A percentile compares a stretch with the other conserved stretches of the same genome.
Evolutionary conservation across 1,140 invertebrate species (phyloP).

Genomic region (Hypsibius dujardini): DNA sequence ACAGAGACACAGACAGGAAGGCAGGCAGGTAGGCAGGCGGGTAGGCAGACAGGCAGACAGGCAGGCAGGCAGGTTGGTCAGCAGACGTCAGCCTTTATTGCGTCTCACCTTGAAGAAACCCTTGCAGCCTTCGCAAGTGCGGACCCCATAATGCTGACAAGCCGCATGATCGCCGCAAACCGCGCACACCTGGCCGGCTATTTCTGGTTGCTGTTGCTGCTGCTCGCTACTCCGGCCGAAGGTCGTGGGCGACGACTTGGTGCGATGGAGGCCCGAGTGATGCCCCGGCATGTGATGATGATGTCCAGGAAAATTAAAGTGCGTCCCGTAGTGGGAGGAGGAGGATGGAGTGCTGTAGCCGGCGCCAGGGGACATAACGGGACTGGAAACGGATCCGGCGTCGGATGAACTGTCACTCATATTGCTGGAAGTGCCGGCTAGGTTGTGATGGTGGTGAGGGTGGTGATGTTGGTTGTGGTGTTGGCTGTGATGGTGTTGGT

Average conservation of each 20-base stretch:
- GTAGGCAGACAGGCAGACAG: too few relatives aligned
- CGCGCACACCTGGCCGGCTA: slow-evolving; percentile 58
- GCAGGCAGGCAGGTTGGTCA: too few relatives aligned
- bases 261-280: not conserved
- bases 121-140: slow-evolving; percentile 96
- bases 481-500: too few relatives aligned
- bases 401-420: slow-evolving; percentile 9
- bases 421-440: not conserved
- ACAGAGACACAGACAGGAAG: too few relatives aligned
- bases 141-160: slow-evolving; percentile 92
- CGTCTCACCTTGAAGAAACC: slow-evolving; percentile 43
- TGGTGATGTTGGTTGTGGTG: not conserved
- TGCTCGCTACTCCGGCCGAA: not conserved
- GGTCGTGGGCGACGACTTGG: not conserved
- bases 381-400: slow-evolving; percentile 15
- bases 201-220: not conserved
- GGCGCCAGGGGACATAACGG: not conserved
- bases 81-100: too few relatives aligned
- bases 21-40: too few relatives aligned
- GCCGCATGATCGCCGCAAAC: slow-evolving; percentile 96
- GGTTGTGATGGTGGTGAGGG: not conserved
- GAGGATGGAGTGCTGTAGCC: not conserved
- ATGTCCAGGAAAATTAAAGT: slow-evolving; percentile 6
- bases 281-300: not conserved
- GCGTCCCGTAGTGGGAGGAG: not conserved